Conservation (phyloP, 2,888 invertebrate species). For the Pandemis cinnamomeana region DNA sequence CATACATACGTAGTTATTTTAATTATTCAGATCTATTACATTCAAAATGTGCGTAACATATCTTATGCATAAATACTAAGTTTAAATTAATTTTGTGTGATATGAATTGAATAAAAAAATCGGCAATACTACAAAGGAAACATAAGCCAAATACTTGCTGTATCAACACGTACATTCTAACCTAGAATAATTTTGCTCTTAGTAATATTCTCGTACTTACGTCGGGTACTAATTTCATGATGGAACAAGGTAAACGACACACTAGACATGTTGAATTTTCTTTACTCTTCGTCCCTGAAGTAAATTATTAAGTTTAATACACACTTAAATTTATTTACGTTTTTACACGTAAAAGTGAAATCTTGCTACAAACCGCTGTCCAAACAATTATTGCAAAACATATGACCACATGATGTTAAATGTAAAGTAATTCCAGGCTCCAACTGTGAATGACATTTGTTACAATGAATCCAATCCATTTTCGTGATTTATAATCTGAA, state of each 20-base stretch:
- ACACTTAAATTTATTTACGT: conserved; percentile 5
- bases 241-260: conserved; percentile 75
- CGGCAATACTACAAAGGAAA: too few species aligned
- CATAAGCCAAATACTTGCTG: too few species aligned
- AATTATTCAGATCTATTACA: too few species aligned
- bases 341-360: conserved; percentile 17
- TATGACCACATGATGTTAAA: conserved; percentile 82
- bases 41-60: too few species aligned
- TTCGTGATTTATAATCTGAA: conserved; percentile 34
- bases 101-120: too few species aligned
- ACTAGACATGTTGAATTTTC: conserved; percentile 72
- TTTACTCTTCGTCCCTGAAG: conserved; percentile 65
- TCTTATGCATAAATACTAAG: too few species aligned
- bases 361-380: conserved; percentile 65
- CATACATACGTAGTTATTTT: too few species aligned
- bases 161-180: too few species aligned
- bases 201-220: conserved; percentile 55
- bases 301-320: conserved; percentile 35
- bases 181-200: background rate
- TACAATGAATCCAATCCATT: conserved; percentile 84
- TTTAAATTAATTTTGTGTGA: too few species aligned
- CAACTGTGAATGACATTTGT: conserved; percentile 78
- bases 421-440: conserved; percentile 74
- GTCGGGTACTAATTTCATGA: conserved; percentile 78
- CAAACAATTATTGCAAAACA: conserved; percentile 80